A percentile compares a stretch with the other conserved stretches of the same genome.
phyloP scores from a whole-genome alignment of 2,888 invertebrate genomes.

The Pyrgus malvae region DNA sequence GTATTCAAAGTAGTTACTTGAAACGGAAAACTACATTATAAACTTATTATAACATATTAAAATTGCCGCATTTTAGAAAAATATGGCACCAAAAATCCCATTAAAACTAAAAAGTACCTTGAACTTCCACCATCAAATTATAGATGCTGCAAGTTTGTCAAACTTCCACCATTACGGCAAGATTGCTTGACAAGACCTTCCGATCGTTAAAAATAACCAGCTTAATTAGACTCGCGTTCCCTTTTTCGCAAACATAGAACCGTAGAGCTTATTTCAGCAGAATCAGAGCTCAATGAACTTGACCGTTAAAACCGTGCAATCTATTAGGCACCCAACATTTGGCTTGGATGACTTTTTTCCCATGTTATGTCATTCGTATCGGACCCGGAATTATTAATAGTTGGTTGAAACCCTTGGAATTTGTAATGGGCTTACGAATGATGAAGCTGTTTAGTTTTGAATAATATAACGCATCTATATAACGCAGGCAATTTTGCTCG shows the following conservation, averaged over 20 bases:
- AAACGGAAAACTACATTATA: too few species aligned
- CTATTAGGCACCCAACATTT: slow-evolving; percentile 52
- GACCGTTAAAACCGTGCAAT: slow-evolving; percentile 49
- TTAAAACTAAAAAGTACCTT: slow-evolving; percentile 43
- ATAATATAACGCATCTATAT: slow-evolving; percentile 22
- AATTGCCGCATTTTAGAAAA: slow-evolving; percentile 8
- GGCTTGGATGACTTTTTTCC: slow-evolving; percentile 53
- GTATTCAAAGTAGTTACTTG: too few species aligned
- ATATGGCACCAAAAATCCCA: slow-evolving; percentile 30
- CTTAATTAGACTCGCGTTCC: slow-evolving; percentile 43
- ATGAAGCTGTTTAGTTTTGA: slow-evolving; percentile 19
- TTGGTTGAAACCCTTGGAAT: slow-evolving; percentile 10
- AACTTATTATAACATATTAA: too few species aligned
- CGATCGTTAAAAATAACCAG: slow-evolving; percentile 56
- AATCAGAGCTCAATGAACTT: slow-evolving; percentile 41
- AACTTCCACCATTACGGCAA: slow-evolving; percentile 65
- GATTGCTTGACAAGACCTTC: slow-evolving; percentile 53
- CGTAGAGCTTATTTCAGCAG: not conserved
- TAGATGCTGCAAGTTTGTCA: slow-evolving; percentile 62
- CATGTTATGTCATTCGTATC: slow-evolving; percentile 26
- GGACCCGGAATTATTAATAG: slow-evolving; percentile 35
- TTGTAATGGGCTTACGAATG: slow-evolving; percentile 14
- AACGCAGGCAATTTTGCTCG: slow-evolving; percentile 1
- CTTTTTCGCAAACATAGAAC: slow-evolving; percentile 26
- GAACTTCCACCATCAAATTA: slow-evolving; percentile 64